A percentile compares a stretch with the other conserved stretches of the same genome.
Evolutionary conservation across 2,113 vertebrate species (phyloP).

Genomic region (Probosciger aterrimus): DNA sequence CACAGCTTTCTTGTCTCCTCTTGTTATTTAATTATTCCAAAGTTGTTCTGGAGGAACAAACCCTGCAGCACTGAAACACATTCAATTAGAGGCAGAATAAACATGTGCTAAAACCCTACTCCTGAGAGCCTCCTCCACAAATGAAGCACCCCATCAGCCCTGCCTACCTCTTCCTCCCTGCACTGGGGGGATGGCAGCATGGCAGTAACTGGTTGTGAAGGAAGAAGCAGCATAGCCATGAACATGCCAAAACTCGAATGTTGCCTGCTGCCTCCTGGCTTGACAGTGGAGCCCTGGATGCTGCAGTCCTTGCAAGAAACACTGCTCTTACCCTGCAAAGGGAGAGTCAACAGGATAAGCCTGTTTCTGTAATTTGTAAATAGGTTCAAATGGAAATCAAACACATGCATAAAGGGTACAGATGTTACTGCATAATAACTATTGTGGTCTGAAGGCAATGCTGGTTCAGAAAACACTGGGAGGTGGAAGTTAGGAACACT

Average conservation of each 20-base stretch:
- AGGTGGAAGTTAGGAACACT: background rate
- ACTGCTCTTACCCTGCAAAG: background rate
- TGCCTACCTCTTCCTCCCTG: background rate
- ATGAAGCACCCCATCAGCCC: background rate
- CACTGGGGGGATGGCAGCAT: rapidly evolving
- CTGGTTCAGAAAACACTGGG: background rate
- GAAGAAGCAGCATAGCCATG: background rate
- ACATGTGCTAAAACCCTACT: background rate
- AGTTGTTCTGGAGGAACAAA: background rate
- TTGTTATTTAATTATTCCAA: background rate
- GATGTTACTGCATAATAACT: background rate
- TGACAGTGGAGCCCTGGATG: background rate
- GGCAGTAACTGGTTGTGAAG: rapidly evolving
- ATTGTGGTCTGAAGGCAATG: background rate
- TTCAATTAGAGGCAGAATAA: background rate
- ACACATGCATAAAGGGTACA: background rate
- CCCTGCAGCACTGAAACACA: background rate
- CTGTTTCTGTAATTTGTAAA: background rate
- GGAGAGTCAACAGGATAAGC: background rate
- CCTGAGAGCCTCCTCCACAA: background rate
- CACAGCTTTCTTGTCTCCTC: background rate
- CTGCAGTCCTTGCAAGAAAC: background rate
- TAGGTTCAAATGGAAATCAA: background rate
- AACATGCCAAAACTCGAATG: background rate
- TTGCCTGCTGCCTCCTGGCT: background rate